phyloP scores from a whole-genome alignment of 1,140 invertebrate genomes.

The Cydia splendana region DNA sequence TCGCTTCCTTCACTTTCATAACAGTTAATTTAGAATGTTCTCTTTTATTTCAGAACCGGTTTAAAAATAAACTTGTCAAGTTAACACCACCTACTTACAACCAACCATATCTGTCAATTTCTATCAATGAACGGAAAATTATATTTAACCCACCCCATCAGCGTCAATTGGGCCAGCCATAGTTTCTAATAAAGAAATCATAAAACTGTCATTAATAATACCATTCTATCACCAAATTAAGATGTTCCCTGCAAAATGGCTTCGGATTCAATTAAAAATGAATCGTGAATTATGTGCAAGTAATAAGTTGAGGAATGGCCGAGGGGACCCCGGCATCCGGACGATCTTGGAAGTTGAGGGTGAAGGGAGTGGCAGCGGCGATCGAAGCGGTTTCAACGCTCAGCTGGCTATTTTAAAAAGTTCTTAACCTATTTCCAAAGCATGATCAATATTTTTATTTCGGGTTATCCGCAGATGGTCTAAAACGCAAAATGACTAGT shows the following conservation, averaged over 20 bases:
- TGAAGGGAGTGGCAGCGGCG: not conserved
- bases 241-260: slow-evolving; percentile 39
- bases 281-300: slow-evolving; percentile 52
- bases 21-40: too few relatives aligned
- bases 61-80: too few relatives aligned
- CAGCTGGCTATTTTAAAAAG: too few relatives aligned
- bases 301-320: slow-evolving; percentile 50
- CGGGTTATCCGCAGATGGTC: too few relatives aligned
- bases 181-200: slow-evolving; percentile 31
- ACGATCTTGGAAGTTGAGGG: slow-evolving; percentile 32
- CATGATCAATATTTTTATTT: too few relatives aligned
- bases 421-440: too few relatives aligned
- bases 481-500: too few relatives aligned
- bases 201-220: slow-evolving; percentile 33
- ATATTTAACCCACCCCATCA: not conserved
- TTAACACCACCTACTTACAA: too few relatives aligned
- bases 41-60: too few relatives aligned
- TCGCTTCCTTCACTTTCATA: too few relatives aligned
- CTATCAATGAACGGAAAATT: not conserved
- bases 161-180: not conserved
- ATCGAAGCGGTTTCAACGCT: not conserved
- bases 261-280: slow-evolving; percentile 46
- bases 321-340: slow-evolving; percentile 37
- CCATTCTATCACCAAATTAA: slow-evolving; percentile 40
- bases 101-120: too few relatives aligned